These are phyloP conservation scores for Helleia helle DNA, from an alignment of 2,888 invertebrate species.

Conservation along the genomic window DNA sequence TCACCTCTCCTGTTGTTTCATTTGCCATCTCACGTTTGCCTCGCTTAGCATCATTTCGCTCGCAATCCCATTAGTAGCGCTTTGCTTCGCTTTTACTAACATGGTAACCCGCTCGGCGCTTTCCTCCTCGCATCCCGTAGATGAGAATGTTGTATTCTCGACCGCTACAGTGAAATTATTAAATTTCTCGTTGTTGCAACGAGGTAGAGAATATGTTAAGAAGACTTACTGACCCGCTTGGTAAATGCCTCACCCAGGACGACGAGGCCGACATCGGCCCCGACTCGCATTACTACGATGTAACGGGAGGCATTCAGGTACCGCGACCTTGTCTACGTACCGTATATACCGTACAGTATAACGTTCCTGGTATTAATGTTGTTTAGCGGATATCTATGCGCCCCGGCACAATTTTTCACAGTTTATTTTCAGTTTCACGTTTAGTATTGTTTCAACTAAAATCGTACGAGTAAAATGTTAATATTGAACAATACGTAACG, in stretches of 20 bases:
- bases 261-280: conserved; percentile 69
- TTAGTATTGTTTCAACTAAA: too few relatives aligned
- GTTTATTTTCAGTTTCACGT: too few relatives aligned
- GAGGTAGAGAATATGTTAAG: conserved; percentile 59
- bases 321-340: conserved; percentile 29
- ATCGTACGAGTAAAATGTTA: too few relatives aligned
- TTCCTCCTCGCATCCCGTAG: conserved; percentile 31
- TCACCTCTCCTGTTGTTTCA: conserved; percentile 41
- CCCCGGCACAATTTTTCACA: too few relatives aligned
- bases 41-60: conserved; percentile 48
- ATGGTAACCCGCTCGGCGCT: conserved; percentile 45
- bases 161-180: conserved; percentile 50
- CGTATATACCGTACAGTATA: conserved; percentile 18
- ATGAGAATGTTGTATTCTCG: conserved; percentile 28
- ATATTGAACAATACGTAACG: too few relatives aligned
- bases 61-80: conserved; percentile 40
- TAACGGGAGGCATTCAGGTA: conserved; percentile 74
- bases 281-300: conserved; percentile 72
- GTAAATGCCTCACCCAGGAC: conserved; percentile 70
- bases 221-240: conserved; percentile 68
- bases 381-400: too few relatives aligned
- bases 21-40: conserved; percentile 51
- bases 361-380: too few relatives aligned
- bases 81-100: conserved; percentile 46
- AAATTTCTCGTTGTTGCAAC: conserved; percentile 58